These are phyloP conservation scores for Electrophaes corylata DNA, from an alignment of 2,888 invertebrate genomes.

Conservation along the genomic window DNA sequence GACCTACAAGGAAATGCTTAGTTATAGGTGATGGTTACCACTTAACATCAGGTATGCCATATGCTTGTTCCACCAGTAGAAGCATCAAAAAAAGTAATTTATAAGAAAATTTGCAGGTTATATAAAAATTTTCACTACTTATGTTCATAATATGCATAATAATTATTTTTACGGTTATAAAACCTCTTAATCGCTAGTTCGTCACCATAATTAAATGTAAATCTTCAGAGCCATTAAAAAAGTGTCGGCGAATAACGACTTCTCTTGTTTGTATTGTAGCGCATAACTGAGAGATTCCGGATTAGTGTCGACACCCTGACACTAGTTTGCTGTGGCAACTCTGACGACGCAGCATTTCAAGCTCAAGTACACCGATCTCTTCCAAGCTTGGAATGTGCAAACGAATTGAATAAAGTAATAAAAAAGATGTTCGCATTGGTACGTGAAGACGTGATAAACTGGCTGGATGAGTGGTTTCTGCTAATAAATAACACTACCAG, in stretches of 20 bases:
- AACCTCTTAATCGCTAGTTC: conserved; percentile 5
- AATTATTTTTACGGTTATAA: neutral
- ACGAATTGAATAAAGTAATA: conserved; percentile 42
- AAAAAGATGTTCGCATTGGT: conserved; percentile 40
- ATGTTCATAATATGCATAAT: neutral
- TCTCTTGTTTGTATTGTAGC: conserved; percentile 53
- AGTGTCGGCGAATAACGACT: conserved; percentile 9
- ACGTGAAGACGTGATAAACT: conserved; percentile 41
- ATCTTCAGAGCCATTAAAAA: conserved; percentile 18
- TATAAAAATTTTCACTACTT: too few species aligned
- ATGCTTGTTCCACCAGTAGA: too few species aligned
- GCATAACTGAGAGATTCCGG: conserved; percentile 55
- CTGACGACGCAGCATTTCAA: conserved; percentile 49
- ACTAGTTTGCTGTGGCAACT: conserved; percentile 53
- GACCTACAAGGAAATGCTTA: too few species aligned
- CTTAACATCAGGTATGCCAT: too few species aligned
- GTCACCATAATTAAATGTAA: conserved; percentile 11
- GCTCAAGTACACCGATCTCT: conserved; percentile 37
- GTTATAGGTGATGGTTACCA: too few species aligned
- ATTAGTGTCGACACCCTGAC: conserved; percentile 56
- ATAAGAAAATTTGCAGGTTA: neutral
- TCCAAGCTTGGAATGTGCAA: conserved; percentile 42
- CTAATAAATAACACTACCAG: conserved; percentile 31
- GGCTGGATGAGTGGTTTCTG: conserved; percentile 32
- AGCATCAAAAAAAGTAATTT: too few species aligned